Percentiles rank a stretch among this genome's conserved stretches.
phyloP scores from a whole-genome alignment of 53 echinoderm and acorn worm genomes.

The Temnopleurus reevesii region DNA sequence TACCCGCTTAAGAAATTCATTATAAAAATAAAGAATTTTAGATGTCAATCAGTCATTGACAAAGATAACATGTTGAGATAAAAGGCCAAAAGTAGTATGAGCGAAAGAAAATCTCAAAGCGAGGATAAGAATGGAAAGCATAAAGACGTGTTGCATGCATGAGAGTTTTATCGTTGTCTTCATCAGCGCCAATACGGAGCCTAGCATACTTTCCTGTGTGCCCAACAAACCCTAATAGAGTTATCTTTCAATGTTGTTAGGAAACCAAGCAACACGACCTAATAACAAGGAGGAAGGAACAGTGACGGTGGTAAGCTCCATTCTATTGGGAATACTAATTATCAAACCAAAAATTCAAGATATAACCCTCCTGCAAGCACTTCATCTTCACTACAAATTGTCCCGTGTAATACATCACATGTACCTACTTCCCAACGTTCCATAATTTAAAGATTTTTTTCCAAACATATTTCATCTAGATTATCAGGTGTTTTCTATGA shows the following conservation, averaged over 20 bases:
- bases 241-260: slow-evolving; percentile 56
- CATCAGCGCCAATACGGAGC: slow-evolving; percentile 33
- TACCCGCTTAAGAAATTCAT: neutral
- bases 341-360: neutral
- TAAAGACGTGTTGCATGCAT: neutral
- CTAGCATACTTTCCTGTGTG: slow-evolving; percentile 45
- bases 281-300: slow-evolving; percentile 45
- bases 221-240: slow-evolving; percentile 45
- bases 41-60: neutral
- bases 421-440: neutral
- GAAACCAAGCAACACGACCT: slow-evolving; percentile 36
- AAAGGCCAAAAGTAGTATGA: neutral
- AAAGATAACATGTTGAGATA: slow-evolving; percentile 7
- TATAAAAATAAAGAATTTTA: neutral
- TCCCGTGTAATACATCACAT: neutral
- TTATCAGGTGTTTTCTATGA: no score
- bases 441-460: no score
- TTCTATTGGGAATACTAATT: slow-evolving; percentile 33
- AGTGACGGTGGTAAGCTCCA: slow-evolving; percentile 15
- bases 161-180: neutral
- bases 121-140: neutral
- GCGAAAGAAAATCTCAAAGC: no score
- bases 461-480: no score
- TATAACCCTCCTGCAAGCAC: slow-evolving; percentile 10
- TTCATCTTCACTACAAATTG: slow-evolving; percentile 1